Evolutionary conservation across 2,797 vertebrate species (phyloP).

Genomic region (Ibycter americanus): DNA sequence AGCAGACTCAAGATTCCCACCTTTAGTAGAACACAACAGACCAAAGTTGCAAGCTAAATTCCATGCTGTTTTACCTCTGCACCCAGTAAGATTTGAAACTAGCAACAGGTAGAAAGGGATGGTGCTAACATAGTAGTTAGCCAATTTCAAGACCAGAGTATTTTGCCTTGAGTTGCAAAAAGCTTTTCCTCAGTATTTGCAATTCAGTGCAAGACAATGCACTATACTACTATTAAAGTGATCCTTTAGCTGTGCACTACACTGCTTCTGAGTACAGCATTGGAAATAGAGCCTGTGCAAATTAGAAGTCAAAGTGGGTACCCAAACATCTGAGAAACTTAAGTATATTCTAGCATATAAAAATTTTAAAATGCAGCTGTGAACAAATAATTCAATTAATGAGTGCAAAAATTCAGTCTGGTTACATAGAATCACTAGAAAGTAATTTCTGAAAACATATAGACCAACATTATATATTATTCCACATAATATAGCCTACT

Average conservation of each 20-base stretch:
- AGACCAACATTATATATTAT: neutral
- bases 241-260: neutral
- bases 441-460: neutral
- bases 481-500: neutral
- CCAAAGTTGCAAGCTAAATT: neutral
- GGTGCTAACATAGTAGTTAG: rapidly evolving
- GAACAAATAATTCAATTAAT: neutral
- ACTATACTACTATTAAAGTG: neutral
- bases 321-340: neutral
- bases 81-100: neutral
- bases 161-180: neutral
- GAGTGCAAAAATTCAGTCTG: neutral
- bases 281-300: neutral
- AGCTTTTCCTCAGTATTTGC: neutral
- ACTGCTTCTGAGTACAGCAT: neutral
- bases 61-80: neutral
- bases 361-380: neutral
- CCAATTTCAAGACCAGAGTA: neutral
- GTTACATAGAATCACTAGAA: neutral
- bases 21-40: neutral
- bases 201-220: neutral
- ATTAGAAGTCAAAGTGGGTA: neutral
- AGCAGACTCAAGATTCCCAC: neutral
- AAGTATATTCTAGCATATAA: neutral
- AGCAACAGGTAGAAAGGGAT: neutral